Conservation (phyloP, 2,113 vertebrate genomes). For the Actenoides lindsayi region DNA sequence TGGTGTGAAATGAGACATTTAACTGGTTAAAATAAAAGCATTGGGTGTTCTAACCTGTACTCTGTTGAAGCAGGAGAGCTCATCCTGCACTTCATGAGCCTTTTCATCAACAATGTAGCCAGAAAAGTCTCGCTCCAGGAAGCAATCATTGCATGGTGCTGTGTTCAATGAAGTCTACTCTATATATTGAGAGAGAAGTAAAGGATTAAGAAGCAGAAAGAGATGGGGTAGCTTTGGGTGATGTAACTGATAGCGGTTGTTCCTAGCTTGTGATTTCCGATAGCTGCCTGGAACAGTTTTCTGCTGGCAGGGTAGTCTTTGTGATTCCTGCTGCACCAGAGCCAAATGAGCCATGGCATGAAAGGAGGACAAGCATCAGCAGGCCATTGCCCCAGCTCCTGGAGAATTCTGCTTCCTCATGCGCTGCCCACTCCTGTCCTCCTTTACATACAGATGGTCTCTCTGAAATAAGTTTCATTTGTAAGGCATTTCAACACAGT, state of each 20-base stretch:
- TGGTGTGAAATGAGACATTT: background rate
- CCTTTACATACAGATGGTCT: conserved; percentile 18
- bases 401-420: background rate
- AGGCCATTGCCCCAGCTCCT: conserved; percentile 2
- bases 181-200: too few species aligned
- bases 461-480: background rate
- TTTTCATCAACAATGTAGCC: background rate
- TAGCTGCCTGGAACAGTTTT: background rate
- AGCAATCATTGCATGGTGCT: background rate
- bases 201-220: background rate
- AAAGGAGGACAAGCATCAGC: conserved; percentile 28
- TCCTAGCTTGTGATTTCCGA: fast-evolving
- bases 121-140: background rate
- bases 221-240: background rate
- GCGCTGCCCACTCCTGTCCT: background rate
- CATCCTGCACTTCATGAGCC: background rate
- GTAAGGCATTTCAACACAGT: background rate
- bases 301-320: background rate
- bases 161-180: background rate
- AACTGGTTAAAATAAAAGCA: background rate
- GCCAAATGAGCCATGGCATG: background rate
- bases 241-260: background rate
- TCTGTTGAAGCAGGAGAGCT: background rate
- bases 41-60: background rate
- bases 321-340: conserved; percentile 13